Base-by-base conservation (phyloP, 2,113 vertebrate species). In the Colossoma macropomum region DNA sequence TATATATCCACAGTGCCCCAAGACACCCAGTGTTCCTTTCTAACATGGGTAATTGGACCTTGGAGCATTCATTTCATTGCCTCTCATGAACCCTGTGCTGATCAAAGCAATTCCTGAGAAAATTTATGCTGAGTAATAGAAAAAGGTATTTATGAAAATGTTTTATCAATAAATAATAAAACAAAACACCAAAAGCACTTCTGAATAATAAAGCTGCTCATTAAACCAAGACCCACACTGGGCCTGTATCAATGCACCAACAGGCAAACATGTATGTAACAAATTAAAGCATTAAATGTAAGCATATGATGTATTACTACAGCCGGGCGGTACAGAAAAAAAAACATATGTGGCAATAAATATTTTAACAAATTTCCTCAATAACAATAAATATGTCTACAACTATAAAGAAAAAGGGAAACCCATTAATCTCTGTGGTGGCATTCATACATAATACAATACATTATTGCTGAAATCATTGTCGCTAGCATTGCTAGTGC, bases 21-120 rank as follows among this genome's bases (percentile, higher is more conserved):
- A 65, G 84, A 71, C 28, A 83, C 75, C 84, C 87, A 89, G 87
- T 87, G 90, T 86, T 84, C 78, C 85, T 84, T 87, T 86, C 59
- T 28, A 82, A 81, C 72, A 89, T 90, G 88, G n/a, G 88, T 89
- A 89, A 90, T 90, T 86, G 34, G 72, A 65, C 56, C 74, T 75
- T 65, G 27, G 17, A 1, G 59, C 4, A 59, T 81, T 45, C 23
- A 38, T 85, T 81, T 83, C 84, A 85, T 87, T 81, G 59, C 77
- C 19, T 69, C 70, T 85, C 74, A 59, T 75, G 80, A 75, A 60
- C 59, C 77, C 52, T 54, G 62, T 82, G 84, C 85, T 87, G 88
- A 90, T 75, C 82, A 78, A 19, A 28, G 80, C 70, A 81, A 75
- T 54, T 45, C 13, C 23, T 7, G 25, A 5, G 11, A 75, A 81